Percentiles rank a stretch among this genome's conserved stretches.
These are phyloP conservation scores for Apostichopus japonicus DNA, from an alignment of 35 echinoderm and acorn worm species.

Conservation along the genomic window DNA sequence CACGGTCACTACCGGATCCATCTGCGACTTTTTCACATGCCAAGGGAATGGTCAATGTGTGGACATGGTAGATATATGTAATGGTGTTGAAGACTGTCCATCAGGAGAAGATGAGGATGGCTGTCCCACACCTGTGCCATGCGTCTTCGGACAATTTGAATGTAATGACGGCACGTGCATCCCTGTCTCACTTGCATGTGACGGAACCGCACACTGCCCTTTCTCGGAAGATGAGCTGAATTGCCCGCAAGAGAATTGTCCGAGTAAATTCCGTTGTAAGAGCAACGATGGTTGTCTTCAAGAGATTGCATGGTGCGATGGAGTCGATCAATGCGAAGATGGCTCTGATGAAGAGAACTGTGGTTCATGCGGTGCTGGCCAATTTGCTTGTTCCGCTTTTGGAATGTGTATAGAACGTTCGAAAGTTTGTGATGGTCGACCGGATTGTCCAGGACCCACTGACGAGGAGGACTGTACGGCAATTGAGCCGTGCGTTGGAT, in stretches of 20 bases:
- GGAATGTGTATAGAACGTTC: slow-evolving; percentile 17
- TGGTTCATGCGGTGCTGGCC: slow-evolving; percentile 1
- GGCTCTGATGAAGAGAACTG: slow-evolving; percentile 13
- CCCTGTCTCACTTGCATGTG: not conserved
- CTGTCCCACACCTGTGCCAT: not conserved
- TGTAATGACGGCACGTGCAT: slow-evolving; percentile 30
- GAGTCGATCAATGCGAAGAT: not conserved
- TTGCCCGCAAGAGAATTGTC: slow-evolving; percentile 12
- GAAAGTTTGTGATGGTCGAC: slow-evolving; percentile 30
- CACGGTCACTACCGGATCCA: not conserved
- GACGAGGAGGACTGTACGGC: slow-evolving; percentile 8
- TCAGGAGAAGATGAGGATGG: slow-evolving; percentile 4
- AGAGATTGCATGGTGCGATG: slow-evolving; percentile 34
- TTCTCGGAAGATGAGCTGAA: slow-evolving; percentile 1
- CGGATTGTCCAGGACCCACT: slow-evolving; percentile 26
- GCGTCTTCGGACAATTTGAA: slow-evolving; percentile 43
- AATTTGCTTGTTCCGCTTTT: not conserved
- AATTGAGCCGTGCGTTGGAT: slow-evolving; percentile 22
- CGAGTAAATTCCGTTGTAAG: slow-evolving; percentile 5
- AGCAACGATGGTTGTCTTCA: not conserved
- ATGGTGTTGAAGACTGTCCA: slow-evolving; percentile 18
- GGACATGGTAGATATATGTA: slow-evolving; percentile 5
- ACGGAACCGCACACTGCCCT: not conserved
- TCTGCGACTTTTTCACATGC: not conserved
- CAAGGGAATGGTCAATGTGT: not conserved